Evolutionary conservation across 2,888 invertebrate genomes (phyloP).

Genomic region (Euclidia mi): DNA sequence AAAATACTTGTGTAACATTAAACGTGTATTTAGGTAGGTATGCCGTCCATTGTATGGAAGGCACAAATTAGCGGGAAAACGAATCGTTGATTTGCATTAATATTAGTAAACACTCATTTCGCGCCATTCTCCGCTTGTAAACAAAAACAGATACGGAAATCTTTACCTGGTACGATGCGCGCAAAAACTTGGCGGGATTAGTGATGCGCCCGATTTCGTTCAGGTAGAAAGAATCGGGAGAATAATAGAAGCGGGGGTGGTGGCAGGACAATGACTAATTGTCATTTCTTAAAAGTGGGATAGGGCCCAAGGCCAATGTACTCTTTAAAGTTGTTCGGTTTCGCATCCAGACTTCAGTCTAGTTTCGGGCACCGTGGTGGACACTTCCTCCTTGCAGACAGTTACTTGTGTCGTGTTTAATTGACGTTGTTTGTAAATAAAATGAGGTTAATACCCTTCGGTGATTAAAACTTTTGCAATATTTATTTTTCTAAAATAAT

Average conservation of each 20-base stretch:
- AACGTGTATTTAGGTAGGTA: slow-evolving; percentile 12
- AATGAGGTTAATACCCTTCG: slow-evolving; percentile 69
- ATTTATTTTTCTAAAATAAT: slow-evolving; percentile 21
- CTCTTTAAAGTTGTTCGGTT: slow-evolving; percentile 83
- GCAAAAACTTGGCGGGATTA: slow-evolving; percentile 67
- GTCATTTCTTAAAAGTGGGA: slow-evolving; percentile 74
- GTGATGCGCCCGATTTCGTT: slow-evolving; percentile 43
- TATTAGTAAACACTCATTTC: slow-evolving; percentile 86
- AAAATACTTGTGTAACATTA: slow-evolving; percentile 3
- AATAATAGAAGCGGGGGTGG: slow-evolving; percentile 66
- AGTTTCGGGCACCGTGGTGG: slow-evolving; percentile 80
- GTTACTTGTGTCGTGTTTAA: slow-evolving; percentile 44
- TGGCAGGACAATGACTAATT: slow-evolving; percentile 71
- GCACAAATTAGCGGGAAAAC: slow-evolving; percentile 73
- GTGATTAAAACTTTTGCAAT: slow-evolving; percentile 22
- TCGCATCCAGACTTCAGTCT: slow-evolving; percentile 86
- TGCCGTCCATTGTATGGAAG: slow-evolving; percentile 35
- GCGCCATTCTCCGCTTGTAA: slow-evolving; percentile 83
- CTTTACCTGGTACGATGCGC: slow-evolving; percentile 69
- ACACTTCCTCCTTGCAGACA: slow-evolving; percentile 69
- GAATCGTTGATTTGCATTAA: slow-evolving; percentile 67
- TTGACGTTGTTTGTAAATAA: slow-evolving; percentile 79
- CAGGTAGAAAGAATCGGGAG: slow-evolving; percentile 37
- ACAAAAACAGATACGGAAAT: slow-evolving; percentile 78
- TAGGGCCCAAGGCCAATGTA: slow-evolving; percentile 82